phyloP scores from a whole-genome alignment of 2,888 invertebrate genomes.

The Melieria omissa region DNA sequence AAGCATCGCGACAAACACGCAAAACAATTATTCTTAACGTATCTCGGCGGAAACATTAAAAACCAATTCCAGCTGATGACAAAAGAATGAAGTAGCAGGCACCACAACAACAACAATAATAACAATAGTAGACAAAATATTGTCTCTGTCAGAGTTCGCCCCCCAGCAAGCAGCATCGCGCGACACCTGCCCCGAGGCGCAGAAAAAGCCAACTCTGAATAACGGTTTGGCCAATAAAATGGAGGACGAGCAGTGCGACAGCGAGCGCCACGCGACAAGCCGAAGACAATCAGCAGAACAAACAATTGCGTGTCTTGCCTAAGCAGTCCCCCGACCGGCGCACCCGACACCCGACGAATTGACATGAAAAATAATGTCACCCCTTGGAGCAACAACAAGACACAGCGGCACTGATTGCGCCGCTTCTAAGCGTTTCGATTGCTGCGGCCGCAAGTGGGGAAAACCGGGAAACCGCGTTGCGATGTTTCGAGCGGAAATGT shows the following conservation, averaged over 20 bases:
- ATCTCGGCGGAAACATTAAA: slow-evolving; percentile 67
- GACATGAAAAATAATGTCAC: slow-evolving; percentile 64
- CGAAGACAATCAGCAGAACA: slow-evolving; percentile 56
- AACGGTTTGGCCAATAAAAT: slow-evolving; percentile 17
- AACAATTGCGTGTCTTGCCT: slow-evolving; percentile 49
- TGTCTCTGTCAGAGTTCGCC: too few species aligned
- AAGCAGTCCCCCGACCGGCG: slow-evolving; percentile 18
- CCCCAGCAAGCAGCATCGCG: too few species aligned
- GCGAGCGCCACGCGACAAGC: slow-evolving; percentile 38
- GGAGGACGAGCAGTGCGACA: slow-evolving; percentile 3
- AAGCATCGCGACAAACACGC: slow-evolving; percentile 53
- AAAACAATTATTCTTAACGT: slow-evolving; percentile 67
- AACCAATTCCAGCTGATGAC: slow-evolving; percentile 67
- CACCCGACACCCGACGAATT: slow-evolving; percentile 35
- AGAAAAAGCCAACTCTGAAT: slow-evolving; percentile 13
- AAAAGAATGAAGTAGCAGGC: slow-evolving; percentile 47
- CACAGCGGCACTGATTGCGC: slow-evolving; percentile 16
- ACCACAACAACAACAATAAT: background rate
- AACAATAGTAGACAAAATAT: background rate
- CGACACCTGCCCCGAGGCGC: slow-evolving; percentile 43
- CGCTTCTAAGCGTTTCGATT: background rate
- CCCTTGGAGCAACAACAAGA: slow-evolving; percentile 51
- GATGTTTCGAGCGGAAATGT: slow-evolving; percentile 1
- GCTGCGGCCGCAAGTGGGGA: background rate
- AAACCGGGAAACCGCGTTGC: background rate